Conservation (phyloP, 2,113 vertebrate genomes). For the Passerina amoena region DNA sequence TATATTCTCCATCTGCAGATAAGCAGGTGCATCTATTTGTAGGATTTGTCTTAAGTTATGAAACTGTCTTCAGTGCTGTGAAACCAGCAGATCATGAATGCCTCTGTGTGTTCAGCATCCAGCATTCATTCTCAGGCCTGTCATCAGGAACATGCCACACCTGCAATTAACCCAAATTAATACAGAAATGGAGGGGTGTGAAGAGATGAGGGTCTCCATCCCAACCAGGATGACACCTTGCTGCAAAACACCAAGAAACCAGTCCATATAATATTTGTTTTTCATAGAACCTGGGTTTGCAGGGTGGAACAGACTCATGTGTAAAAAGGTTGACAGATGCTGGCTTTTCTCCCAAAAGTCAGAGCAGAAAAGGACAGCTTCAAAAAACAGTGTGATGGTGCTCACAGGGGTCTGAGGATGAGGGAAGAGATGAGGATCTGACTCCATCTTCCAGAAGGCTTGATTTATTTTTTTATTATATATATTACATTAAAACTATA, state of each 20-base stretch:
- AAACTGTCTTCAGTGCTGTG: not conserved
- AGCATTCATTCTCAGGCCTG: not conserved
- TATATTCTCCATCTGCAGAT: conserved; percentile 35
- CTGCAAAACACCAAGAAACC: not conserved
- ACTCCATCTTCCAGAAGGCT: too few species aligned
- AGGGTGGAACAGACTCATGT: not conserved
- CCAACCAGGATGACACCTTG: not conserved
- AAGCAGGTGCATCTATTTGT: conserved; percentile 31
- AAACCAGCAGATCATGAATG: not conserved
- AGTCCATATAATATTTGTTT: not conserved
- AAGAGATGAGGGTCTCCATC: not conserved
- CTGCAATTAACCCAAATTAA: not conserved
- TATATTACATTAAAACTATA: too few species aligned
- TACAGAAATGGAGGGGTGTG: not conserved
- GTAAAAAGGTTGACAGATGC: not conserved
- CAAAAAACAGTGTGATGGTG: not conserved
- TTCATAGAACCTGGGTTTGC: not conserved
- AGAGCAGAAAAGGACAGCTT: not conserved
- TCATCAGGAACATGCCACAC: not conserved
- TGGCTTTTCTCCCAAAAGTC: not conserved
- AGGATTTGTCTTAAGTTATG: conserved; percentile 13
- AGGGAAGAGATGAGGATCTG: too few species aligned
- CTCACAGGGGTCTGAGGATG: too few species aligned
- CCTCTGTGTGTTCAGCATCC: not conserved
- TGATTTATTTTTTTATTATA: too few species aligned